These are phyloP conservation scores for Cyphomyrmex costatus DNA, from an alignment of 1,140 invertebrate genomes.

Conservation along the genomic window DNA sequence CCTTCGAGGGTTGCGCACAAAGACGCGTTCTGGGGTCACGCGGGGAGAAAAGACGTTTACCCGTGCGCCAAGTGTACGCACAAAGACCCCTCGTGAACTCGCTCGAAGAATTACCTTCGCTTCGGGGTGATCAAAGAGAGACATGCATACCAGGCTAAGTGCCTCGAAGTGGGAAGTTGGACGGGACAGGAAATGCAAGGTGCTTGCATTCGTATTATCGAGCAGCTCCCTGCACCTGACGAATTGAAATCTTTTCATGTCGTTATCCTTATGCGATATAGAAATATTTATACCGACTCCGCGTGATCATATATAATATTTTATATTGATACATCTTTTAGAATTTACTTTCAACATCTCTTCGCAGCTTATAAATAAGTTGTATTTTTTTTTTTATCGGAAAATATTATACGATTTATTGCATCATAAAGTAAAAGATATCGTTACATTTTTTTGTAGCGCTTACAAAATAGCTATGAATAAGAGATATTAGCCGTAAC, in stretches of 20 bases:
- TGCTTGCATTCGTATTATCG: slow-evolving; percentile 43
- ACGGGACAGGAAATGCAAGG: slow-evolving; percentile 62
- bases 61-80: slow-evolving; percentile 9
- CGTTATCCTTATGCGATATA: not conserved
- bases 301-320: not conserved
- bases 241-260: slow-evolving; percentile 3
- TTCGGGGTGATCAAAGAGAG: slow-evolving; percentile 26
- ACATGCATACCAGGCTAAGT: slow-evolving; percentile 8
- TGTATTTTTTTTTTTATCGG: not conserved
- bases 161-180: slow-evolving; percentile 10
- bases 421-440: not conserved
- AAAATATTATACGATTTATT: not conserved
- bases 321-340: not conserved
- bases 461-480: not conserved
- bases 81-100: slow-evolving; percentile 21
- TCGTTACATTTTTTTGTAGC: not conserved
- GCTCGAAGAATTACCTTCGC: not conserved
- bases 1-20: slow-evolving; percentile 62
- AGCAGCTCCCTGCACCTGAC: not conserved
- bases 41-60: slow-evolving; percentile 36
- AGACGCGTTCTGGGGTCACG: slow-evolving; percentile 62
- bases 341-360: not conserved
- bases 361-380: not conserved
- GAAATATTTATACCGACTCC: not conserved
- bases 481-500: too few species aligned